These are phyloP conservation scores for Drosophila longiperda DNA, from an alignment of 2,888 invertebrate genomes.

Conservation along the genomic window DNA sequence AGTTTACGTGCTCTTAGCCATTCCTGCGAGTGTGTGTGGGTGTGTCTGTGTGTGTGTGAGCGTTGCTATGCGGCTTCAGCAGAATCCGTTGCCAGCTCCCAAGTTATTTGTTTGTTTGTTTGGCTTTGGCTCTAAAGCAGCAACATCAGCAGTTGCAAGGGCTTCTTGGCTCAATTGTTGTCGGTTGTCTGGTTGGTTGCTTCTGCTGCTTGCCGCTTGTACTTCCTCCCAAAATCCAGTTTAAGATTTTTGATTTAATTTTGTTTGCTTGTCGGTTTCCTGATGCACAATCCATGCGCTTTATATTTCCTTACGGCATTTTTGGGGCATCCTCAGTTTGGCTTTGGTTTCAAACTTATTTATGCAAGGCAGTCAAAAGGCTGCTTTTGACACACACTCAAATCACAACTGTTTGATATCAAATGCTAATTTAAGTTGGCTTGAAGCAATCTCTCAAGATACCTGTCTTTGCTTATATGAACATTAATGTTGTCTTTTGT, in stretches of 20 bases:
- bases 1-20: conserved; percentile 50
- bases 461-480: not conserved
- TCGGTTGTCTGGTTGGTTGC: conserved; percentile 35
- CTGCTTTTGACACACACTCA: conserved; percentile 31
- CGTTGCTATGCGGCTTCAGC: conserved; percentile 44
- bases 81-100: conserved; percentile 30
- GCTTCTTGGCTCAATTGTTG: conserved; percentile 52
- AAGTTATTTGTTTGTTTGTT: conserved; percentile 64
- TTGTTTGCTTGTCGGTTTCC: conserved; percentile 56
- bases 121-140: conserved; percentile 47
- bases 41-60: conserved; percentile 11
- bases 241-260: conserved; percentile 77
- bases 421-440: conserved; percentile 35
- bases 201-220: conserved; percentile 21
- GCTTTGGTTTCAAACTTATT: conserved; percentile 35
- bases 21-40: not conserved
- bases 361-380: conserved; percentile 48
- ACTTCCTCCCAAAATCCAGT: conserved; percentile 72
- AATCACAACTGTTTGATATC: conserved; percentile 30
- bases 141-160: not conserved
- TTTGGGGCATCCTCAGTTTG: conserved; percentile 23
- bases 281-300: conserved; percentile 46
- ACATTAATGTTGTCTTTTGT: not conserved
- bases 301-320: conserved; percentile 26
- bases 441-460: conserved; percentile 1